Percentiles rank a stretch among this genome's conserved stretches.
Conservation (phyloP, 2,113 vertebrate genomes). For the Donacobius atricapilla region DNA sequence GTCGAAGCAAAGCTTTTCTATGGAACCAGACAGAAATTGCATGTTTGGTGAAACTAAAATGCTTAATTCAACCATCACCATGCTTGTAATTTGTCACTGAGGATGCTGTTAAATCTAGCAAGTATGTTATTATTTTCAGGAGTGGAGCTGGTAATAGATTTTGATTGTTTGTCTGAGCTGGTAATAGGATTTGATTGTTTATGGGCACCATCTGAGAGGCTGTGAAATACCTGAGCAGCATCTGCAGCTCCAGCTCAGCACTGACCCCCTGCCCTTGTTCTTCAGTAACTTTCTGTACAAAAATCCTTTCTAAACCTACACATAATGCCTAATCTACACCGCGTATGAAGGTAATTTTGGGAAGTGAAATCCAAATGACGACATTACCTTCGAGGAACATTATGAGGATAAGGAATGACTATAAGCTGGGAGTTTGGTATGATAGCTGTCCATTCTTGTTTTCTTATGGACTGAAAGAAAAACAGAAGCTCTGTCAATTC, state of each 20-base stretch:
- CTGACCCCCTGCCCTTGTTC: neutral
- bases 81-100: neutral
- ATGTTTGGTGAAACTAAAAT: neutral
- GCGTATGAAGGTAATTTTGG: neutral
- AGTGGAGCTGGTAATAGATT: neutral
- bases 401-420: conserved; percentile 92
- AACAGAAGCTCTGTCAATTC: neutral
- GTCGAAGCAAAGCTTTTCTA: neutral
- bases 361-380: neutral
- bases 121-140: neutral
- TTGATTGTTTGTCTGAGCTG: neutral
- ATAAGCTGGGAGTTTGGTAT: conserved; percentile 99
- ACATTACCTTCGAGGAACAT: conserved; percentile 86
- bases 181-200: neutral
- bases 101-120: neutral
- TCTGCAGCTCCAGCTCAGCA: neutral
- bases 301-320: neutral
- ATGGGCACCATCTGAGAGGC: neutral
- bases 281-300: neutral
- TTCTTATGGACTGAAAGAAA: conserved; percentile 79
- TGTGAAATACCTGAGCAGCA: neutral
- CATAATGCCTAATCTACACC: neutral
- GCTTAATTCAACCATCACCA: neutral
- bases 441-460: conserved; percentile 96
- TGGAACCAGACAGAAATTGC: neutral